phyloP scores from a whole-genome alignment of 2,888 invertebrate species.

The Malthinus seriepunctatus region DNA sequence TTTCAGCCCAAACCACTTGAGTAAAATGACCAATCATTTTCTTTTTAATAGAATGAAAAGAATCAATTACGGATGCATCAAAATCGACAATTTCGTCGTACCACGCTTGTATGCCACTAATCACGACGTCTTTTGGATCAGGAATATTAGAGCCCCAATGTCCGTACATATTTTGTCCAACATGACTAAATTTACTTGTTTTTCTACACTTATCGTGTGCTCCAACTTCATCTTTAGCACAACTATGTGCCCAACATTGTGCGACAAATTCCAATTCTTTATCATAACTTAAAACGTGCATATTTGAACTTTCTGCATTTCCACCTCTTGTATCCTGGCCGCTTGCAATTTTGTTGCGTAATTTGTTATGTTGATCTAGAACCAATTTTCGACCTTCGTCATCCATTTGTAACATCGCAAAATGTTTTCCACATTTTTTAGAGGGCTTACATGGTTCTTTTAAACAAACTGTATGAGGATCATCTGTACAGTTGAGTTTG shows the following conservation, averaged over 20 bases:
- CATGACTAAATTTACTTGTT: too few relatives aligned
- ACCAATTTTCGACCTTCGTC: too few relatives aligned
- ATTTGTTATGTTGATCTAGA: neutral
- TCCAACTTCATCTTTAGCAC: conserved; percentile 45
- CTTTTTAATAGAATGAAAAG: too few relatives aligned
- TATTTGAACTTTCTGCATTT: conserved; percentile 3
- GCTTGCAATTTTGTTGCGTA: neutral
- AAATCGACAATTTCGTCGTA: neutral
- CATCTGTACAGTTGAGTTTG: too few relatives aligned
- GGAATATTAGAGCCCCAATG: too few relatives aligned
- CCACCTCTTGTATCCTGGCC: neutral
- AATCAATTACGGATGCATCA: too few relatives aligned
- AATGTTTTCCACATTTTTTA: too few relatives aligned
- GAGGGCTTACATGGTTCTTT: too few relatives aligned
- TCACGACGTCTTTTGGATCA: too few relatives aligned
- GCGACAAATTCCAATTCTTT: conserved; percentile 49
- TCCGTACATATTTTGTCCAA: neutral
- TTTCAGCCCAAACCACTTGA: conserved; percentile 31
- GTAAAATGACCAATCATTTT: conserved; percentile 27
- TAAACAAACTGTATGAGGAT: too few relatives aligned
- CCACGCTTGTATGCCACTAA: too few relatives aligned
- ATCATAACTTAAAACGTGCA: conserved; percentile 39
- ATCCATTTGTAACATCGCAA: too few relatives aligned
- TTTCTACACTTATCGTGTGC: conserved; percentile 47
- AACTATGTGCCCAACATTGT: conserved; percentile 52